Conservation (phyloP, 1,140 invertebrate species). For the Theocolax elegans region DNA sequence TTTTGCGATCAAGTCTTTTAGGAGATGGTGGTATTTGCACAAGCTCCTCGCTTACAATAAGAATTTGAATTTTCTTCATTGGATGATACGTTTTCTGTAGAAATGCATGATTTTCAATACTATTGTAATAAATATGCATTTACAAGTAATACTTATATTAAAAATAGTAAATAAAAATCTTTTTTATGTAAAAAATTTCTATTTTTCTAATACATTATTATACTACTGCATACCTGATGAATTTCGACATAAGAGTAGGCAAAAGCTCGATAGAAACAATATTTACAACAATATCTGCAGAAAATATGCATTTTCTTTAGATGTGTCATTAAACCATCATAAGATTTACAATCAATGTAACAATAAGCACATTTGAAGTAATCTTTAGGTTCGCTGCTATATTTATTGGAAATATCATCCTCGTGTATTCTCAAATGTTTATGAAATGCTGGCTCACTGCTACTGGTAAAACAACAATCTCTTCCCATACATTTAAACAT, state of each 20-base stretch:
- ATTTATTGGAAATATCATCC: background rate
- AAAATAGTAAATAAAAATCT: too few relatives aligned
- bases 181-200: too few relatives aligned
- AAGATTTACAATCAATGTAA: constrained; percentile 45
- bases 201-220: too few relatives aligned
- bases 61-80: constrained; percentile 31
- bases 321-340: constrained; percentile 55
- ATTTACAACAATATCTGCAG: constrained; percentile 69
- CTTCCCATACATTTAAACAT: constrained; percentile 72
- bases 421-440: constrained; percentile 64
- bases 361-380: constrained; percentile 67
- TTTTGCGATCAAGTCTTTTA: constrained; percentile 50
- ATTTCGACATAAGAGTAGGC: constrained; percentile 67
- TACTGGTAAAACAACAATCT: constrained; percentile 67
- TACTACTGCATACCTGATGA: constrained; percentile 66
- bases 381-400: constrained; percentile 39
- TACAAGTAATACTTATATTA: too few relatives aligned
- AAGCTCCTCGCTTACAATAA: constrained; percentile 24
- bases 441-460: constrained; percentile 55
- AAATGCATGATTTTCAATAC: too few relatives aligned
- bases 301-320: constrained; percentile 65
- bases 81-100: constrained; percentile 41
- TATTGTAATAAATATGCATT: too few relatives aligned
- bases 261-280: constrained; percentile 71
- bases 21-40: constrained; percentile 31